Conservation (phyloP, 2,113 vertebrate species). For the Pelobates fuscus region DNA sequence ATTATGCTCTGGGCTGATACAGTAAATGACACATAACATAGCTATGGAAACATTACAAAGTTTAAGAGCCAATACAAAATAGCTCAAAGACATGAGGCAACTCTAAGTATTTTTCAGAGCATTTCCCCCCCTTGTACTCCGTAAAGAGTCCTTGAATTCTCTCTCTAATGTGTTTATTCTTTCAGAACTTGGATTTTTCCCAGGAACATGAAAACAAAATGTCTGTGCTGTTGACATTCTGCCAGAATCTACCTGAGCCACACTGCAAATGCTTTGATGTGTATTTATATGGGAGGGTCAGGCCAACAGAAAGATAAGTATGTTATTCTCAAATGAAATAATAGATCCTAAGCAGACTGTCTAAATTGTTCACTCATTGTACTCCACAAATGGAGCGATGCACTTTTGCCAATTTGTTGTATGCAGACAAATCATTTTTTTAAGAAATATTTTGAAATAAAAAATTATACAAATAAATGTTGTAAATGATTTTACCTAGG, state of each 20-base stretch:
- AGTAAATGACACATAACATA: too few species aligned
- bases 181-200: slow-evolving; percentile 48
- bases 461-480: too few species aligned
- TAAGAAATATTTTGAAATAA: too few species aligned
- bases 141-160: slow-evolving; percentile 43
- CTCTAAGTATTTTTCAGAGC: background rate
- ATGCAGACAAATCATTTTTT: too few species aligned
- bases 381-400: background rate
- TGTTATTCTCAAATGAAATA: slow-evolving; percentile 34
- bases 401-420: too few species aligned
- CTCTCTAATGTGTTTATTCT: slow-evolving; percentile 30
- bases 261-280: slow-evolving; percentile 40
- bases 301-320: slow-evolving; percentile 21
- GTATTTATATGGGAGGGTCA: background rate
- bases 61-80: slow-evolving; percentile 11
- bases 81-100: slow-evolving; percentile 29
- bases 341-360: slow-evolving; percentile 8
- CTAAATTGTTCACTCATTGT: slow-evolving; percentile 21
- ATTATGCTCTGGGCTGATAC: too few species aligned
- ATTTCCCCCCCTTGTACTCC: slow-evolving; percentile 41
- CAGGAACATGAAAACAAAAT: slow-evolving; percentile 43
- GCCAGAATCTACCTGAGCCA: slow-evolving; percentile 44
- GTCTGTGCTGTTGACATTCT: slow-evolving; percentile 37
- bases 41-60: too few species aligned
- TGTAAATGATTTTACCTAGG: too few species aligned